Evolutionary conservation across 2,888 invertebrate genomes (phyloP).

Genomic region (Cylindroiulus punctatus): DNA sequence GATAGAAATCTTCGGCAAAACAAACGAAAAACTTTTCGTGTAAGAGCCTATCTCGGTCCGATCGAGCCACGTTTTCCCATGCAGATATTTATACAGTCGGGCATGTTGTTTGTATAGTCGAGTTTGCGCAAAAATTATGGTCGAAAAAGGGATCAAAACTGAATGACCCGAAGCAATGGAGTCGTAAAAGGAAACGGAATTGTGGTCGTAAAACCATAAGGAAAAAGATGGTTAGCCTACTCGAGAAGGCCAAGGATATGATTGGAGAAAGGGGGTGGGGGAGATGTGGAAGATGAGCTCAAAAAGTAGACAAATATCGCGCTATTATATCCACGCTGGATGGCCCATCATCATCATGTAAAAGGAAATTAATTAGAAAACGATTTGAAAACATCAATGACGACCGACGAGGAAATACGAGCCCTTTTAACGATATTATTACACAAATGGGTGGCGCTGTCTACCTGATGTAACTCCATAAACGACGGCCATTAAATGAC

Average conservation of each 20-base stretch:
- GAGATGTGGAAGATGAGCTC: background rate
- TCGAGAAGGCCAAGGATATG: background rate
- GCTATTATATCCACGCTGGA: background rate
- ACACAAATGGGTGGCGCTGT: too few relatives aligned
- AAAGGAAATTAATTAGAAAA: background rate
- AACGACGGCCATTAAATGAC: too few relatives aligned
- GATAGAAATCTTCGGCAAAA: constrained; percentile 13
- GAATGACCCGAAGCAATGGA: constrained; percentile 32
- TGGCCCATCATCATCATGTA: background rate
- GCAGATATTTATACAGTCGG: constrained; percentile 12
- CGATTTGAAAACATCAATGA: background rate
- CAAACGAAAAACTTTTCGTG: background rate
- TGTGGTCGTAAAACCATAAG: background rate
- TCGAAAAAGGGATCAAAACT: constrained; percentile 26
- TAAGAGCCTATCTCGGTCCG: background rate
- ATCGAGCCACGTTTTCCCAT: background rate
- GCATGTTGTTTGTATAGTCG: constrained; percentile 26
- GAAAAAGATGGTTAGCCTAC: constrained; percentile 3
- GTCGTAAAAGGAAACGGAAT: constrained; percentile 32
- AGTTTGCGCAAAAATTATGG: constrained; percentile 27
- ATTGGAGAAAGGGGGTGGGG: background rate
- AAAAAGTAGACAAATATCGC: background rate
- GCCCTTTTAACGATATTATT: background rate
- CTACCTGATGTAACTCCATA: too few relatives aligned
- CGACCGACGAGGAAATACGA: background rate